phyloP scores from a whole-genome alignment of 2,888 invertebrate species.

The Drymonia ruficornis region DNA sequence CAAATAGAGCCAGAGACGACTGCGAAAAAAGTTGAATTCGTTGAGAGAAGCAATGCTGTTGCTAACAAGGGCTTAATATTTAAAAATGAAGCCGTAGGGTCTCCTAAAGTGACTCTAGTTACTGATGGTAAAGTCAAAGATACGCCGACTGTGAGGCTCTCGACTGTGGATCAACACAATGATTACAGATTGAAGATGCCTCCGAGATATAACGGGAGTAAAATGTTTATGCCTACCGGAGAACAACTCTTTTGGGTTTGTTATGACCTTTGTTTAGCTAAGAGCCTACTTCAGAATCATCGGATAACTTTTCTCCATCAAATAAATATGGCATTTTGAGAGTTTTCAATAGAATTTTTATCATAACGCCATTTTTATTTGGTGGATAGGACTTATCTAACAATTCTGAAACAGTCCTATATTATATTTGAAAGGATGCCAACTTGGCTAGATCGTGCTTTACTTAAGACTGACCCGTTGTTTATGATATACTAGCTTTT shows the following conservation, averaged over 20 bases:
- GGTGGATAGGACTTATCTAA: too few relatives aligned
- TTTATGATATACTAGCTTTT: too few relatives aligned
- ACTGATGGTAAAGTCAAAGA: constrained; percentile 20
- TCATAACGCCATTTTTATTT: too few relatives aligned
- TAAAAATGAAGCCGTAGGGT: constrained; percentile 39
- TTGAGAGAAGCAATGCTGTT: constrained; percentile 41
- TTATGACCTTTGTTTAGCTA: constrained; percentile 46
- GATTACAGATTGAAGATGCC: constrained; percentile 59
- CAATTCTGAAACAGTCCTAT: too few relatives aligned
- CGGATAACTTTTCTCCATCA: too few relatives aligned
- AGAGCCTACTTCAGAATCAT: too few relatives aligned
- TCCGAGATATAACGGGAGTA: constrained; percentile 62
- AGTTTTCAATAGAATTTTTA: too few relatives aligned
- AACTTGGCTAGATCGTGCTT: neutral
- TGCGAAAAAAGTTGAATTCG: constrained; percentile 22
- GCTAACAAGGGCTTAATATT: constrained; percentile 49
- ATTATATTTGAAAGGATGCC: too few relatives aligned
- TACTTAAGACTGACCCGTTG: neutral
- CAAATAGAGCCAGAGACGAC: constrained; percentile 21
- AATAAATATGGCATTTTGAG: too few relatives aligned
- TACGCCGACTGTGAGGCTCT: constrained; percentile 41
- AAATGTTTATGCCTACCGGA: constrained; percentile 73
- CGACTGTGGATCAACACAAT: constrained; percentile 52
- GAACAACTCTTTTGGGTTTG: constrained; percentile 76
- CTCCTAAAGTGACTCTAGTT: constrained; percentile 48